Base-by-base conservation (phyloP, 2,888 invertebrate genomes). In the Thymelicus lineola region DNA sequence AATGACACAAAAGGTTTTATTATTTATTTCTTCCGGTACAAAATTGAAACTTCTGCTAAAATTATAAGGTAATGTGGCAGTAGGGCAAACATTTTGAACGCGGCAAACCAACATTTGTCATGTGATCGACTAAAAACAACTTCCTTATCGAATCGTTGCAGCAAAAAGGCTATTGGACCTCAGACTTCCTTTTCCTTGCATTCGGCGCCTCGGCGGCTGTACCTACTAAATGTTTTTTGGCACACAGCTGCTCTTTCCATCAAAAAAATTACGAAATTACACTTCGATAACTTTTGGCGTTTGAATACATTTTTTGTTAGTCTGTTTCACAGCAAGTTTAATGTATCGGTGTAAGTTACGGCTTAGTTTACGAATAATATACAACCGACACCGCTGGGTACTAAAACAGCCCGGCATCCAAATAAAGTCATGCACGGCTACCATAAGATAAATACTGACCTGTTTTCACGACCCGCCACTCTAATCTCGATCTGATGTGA, bases 391-490 rank as follows among this genome's bases (percentile, higher is more conserved):
- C 86, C 85, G 76, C 85, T 84, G 83, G 87, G 17, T 35, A n/a
- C 48, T 28, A 76, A 75, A 75, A 71, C 76, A 79, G 81, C 85
- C 85, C 82, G 86, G 86, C 81, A 79, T 79, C 92, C 89, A 91
- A 92, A 90, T 92, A 90, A 87, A 92, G 91, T 81, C 86, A 89
- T 86, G 82, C 82, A 84, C 86, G 86, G 78, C 80, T 78, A 83
- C 79, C 79, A 79, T 75, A 75, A 75, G 79, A 69, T 63, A 58
- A 76, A 77, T 74, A 85, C 85, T 89, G 84, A 93, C 92, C 91
- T 90, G 83, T 84, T 82, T 84, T 74, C 74, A 75, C 77, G 77
- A 80, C 79, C 79, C 74, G 76, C 80, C 72, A 75, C 79, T 76
- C 76, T 82, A 75, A 77, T 76, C 76, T 76, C 73, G 73, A 76